Base-by-base conservation (phyloP, 2,113 vertebrate species). In the Seriola aureovittata region DNA sequence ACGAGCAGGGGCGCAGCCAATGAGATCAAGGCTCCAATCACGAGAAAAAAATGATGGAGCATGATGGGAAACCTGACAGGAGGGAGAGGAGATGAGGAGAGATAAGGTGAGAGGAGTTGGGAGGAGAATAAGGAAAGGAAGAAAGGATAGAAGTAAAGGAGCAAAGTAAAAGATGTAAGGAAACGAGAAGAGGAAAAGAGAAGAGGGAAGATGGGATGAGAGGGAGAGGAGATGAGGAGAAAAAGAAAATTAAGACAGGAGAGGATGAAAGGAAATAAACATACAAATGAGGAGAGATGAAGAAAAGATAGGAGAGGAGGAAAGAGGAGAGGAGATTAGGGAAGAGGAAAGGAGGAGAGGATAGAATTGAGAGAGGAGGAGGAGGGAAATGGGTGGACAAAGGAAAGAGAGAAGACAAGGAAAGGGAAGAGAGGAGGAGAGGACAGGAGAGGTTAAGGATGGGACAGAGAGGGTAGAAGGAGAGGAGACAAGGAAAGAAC, bases 21-120 rank as follows among this genome's bases (percentile, higher is more conserved):
- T 32, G 48, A 83, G 32, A 88, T 42, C 67, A 90, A 0, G 29
- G 8, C 75, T 2, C 73, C 77, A 0, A 63, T 16, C 21, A 72
- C 8, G 0, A 90, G 3, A 5, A 77, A 19, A 57, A 36, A 29
- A 19, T 0, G 66, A 34, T n/a, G 63, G 48, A 57, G 32, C 90
- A 93, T 93, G 40, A 59, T 73, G 68, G 29, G 4, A 1, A 48
- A 68, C 42, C 82, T 87, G 71, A 57, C 0, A 12, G 5, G 4
- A 9, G 54, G 32, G 44, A 52, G 8, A 66, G 14, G 29, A 5
- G 6, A 69, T 1, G 3, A 55, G 34, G 38, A 57, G 52, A 21
- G 8, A 13, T 7, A 1, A 67, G 52, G 11, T 9, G 7, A 50
- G n/a, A 66, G 1, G 13, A 38, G 3, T 36, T n/a, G 0, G 11